Evolutionary conservation across 2,888 invertebrate genomes (phyloP).

Genomic region (Eupithecia subfuscata): DNA sequence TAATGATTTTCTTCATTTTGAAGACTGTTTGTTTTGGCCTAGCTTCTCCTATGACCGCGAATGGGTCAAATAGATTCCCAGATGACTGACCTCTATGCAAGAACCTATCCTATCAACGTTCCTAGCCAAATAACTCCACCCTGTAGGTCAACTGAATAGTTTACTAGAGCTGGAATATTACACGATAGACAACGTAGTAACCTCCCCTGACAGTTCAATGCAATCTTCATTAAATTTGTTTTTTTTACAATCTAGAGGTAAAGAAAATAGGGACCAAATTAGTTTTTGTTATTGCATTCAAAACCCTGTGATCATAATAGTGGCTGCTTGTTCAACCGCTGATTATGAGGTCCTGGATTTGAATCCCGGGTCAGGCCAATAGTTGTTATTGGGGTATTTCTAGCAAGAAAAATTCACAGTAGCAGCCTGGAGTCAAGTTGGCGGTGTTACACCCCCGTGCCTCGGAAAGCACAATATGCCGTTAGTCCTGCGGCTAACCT

Average conservation of each 20-base stretch:
- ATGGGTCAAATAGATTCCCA: neutral
- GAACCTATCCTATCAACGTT: neutral
- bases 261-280: too few species aligned
- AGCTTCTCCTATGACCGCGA: neutral
- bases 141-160: neutral
- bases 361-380: too few species aligned
- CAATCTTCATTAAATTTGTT: neutral
- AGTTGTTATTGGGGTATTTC: too few species aligned
- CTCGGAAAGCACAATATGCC: too few species aligned
- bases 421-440: too few species aligned
- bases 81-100: neutral
- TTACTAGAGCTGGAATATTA: neutral
- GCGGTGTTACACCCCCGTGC: too few species aligned
- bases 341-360: too few species aligned
- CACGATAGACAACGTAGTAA: neutral
- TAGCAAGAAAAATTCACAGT: too few species aligned
- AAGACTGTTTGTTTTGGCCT: neutral
- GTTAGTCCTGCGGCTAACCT: too few species aligned
- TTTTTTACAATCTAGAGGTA: neutral
- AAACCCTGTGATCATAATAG: too few species aligned
- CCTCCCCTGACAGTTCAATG: neutral
- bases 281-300: too few species aligned
- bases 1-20: neutral
- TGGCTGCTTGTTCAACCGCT: too few species aligned
- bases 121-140: neutral